These are phyloP conservation scores for Danionella cerebrum DNA, from an alignment of 2,113 vertebrate species.

Conservation along the genomic window DNA sequence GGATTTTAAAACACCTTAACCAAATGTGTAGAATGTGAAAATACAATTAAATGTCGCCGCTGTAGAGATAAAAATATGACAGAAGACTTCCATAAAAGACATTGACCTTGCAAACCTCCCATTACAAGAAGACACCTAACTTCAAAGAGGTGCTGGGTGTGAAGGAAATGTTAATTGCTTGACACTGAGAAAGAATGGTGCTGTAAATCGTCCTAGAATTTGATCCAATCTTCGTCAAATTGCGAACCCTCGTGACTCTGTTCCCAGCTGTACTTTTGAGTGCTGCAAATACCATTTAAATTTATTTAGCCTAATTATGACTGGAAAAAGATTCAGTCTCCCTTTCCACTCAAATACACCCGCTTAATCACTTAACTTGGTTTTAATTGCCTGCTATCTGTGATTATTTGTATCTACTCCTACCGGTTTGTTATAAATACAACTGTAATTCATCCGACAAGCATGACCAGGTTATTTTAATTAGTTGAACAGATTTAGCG, in stretches of 20 bases:
- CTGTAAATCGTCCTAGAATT: conserved; percentile 29
- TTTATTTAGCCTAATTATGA: conserved; percentile 43
- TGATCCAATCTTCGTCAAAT: conserved; percentile 30
- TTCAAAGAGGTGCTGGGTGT: conserved; percentile 34
- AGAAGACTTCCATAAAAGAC: conserved; percentile 48
- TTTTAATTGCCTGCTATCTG: conserved; percentile 30
- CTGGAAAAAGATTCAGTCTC: neutral
- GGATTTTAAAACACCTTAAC: conserved; percentile 34
- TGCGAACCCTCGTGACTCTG: conserved; percentile 29
- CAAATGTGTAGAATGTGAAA: conserved; percentile 36
- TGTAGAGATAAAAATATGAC: conserved; percentile 38
- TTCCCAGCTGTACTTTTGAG: conserved; percentile 15
- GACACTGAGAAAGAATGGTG: conserved; percentile 39
- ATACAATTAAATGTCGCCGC: conserved; percentile 20
- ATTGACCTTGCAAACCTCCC: conserved; percentile 41
- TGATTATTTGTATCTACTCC: conserved; percentile 6
- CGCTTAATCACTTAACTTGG: conserved; percentile 21
- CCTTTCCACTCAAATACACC: neutral
- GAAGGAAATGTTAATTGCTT: conserved; percentile 50
- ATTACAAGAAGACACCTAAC: conserved; percentile 35
- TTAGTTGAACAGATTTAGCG: conserved; percentile 9
- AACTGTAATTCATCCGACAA: conserved; percentile 29
- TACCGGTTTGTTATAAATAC: conserved; percentile 14
- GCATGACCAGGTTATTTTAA: conserved; percentile 25
- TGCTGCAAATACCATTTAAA: conserved; percentile 33